phyloP scores from a whole-genome alignment of 2,113 vertebrate species.

The Laterallus jamaicensis region DNA sequence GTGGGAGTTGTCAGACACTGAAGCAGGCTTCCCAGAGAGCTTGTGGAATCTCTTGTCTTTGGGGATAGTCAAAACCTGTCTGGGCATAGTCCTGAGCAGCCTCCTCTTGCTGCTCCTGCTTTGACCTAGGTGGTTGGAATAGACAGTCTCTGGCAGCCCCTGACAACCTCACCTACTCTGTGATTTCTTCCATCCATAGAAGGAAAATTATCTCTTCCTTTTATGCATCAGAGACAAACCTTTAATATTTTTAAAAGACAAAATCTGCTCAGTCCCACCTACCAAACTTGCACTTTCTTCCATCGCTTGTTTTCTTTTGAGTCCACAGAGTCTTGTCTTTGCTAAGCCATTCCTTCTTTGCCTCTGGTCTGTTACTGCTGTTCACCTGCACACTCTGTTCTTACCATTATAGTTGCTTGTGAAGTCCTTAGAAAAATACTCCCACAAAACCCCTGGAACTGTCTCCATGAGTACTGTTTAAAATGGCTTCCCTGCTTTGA shows the following conservation, averaged over 20 bases:
- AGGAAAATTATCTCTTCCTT: neutral
- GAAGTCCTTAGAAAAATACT: neutral
- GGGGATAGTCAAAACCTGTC: neutral
- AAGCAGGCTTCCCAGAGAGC: neutral
- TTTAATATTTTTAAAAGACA: neutral
- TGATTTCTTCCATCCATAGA: neutral
- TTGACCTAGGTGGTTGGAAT: neutral
- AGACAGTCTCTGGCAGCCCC: neutral
- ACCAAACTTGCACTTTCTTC: neutral
- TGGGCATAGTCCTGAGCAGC: neutral
- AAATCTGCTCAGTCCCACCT: neutral
- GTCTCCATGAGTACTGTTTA: neutral
- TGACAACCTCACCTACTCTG: neutral
- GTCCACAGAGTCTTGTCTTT: neutral
- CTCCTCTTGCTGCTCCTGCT: neutral
- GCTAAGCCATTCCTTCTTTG: neutral
- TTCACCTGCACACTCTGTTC: neutral
- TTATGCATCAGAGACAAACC: neutral
- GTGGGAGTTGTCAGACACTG: neutral
- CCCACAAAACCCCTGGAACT: fast-evolving
- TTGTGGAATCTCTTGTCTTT: neutral
- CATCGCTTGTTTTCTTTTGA: neutral
- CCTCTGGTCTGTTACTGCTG: neutral
- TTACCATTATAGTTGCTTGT: neutral
- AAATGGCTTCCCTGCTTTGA: neutral